Base-by-base conservation (phyloP, 2,113 vertebrate species). In the Recurvirostra avosetta region DNA sequence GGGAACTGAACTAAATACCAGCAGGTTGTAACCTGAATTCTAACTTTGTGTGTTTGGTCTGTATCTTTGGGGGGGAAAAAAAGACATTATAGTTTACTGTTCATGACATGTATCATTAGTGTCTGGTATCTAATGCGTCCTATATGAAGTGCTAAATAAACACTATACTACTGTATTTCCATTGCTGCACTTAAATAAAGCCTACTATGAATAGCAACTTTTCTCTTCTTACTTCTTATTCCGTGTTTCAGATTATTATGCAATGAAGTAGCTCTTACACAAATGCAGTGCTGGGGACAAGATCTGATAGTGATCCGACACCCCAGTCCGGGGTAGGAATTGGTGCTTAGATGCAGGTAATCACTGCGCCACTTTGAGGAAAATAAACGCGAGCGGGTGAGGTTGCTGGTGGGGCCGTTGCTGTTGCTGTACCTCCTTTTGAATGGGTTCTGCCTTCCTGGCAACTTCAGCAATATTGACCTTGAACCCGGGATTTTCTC, bases 1-100 rank as follows among this genome's bases (percentile, higher is more conserved):
- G 87, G 84, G 89, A 97, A 68, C 92, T 94, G 96, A 95, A 85
- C 93, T 91, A 89, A 91, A 95, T 95, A 77, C 47, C 89, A 89
- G 83, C 83, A 71, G 89, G 59, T 82, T 85, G 77, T 96, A 86
- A 89, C 92, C 94, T 90, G 85, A 47, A 85, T 96, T 95, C 85
- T 73, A 6, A n/a, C 76, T 61, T 8, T 9, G 27, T 49, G 12
- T 90, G 78, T 90, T 91, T 96, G 45, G 80, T 87, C 73, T 91
- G 81, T 76, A 36, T 14, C 71, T 91, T 18, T 65, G 68, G 47
- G 38, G 38, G 38, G 38, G 9, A 38, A 38, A 38, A 72, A 85
- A 38, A 16, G 45, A 13, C 45, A 2, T 56, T 36, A 1, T 11
- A 43, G 34, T 59, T 87, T 32, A 5, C 73, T 68, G 55, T 38